Evolutionary conservation across 2,113 vertebrate genomes (phyloP).

Genomic region (Pteruthius melanotis): DNA sequence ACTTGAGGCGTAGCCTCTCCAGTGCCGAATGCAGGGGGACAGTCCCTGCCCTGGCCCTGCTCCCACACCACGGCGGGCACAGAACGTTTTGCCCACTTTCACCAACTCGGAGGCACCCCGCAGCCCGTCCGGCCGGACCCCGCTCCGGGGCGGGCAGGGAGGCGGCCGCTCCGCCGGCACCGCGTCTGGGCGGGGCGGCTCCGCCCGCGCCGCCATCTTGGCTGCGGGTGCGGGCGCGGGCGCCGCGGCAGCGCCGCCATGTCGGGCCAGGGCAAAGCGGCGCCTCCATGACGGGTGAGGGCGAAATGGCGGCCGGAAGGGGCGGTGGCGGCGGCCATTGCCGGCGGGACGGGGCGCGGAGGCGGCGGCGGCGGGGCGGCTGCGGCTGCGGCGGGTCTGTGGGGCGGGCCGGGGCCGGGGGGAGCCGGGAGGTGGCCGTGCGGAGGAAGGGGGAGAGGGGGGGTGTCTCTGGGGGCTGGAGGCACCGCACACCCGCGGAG

Average conservation of each 20-base stretch:
- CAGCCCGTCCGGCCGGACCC: background rate
- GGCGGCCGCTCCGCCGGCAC: background rate
- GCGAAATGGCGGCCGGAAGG: background rate
- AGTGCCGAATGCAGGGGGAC: too few species aligned
- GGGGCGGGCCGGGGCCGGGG: too few species aligned
- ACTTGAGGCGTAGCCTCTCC: too few species aligned
- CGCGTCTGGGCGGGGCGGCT: background rate
- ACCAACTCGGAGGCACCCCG: background rate
- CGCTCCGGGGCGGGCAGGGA: background rate
- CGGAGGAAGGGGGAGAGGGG: too few species aligned
- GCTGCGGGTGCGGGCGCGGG: background rate
- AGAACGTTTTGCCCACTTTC: background rate
- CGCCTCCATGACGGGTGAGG: background rate
- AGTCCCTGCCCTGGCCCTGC: background rate
- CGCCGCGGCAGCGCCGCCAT: background rate
- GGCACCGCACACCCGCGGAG: background rate
- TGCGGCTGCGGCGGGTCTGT: too few species aligned
- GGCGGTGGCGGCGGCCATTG: too few species aligned
- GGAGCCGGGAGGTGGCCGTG: too few species aligned
- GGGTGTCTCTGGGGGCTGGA: rapidly evolving
- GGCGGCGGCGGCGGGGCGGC: too few species aligned
- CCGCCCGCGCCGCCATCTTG: background rate
- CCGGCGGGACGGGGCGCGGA: too few species aligned
- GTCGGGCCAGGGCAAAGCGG: background rate
- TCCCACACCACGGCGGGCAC: background rate